Evolutionary conservation across 2,113 vertebrate species (phyloP), one percentile per base, ranked within the genome.

Genomic region (Heptranchias perlo): DNA sequence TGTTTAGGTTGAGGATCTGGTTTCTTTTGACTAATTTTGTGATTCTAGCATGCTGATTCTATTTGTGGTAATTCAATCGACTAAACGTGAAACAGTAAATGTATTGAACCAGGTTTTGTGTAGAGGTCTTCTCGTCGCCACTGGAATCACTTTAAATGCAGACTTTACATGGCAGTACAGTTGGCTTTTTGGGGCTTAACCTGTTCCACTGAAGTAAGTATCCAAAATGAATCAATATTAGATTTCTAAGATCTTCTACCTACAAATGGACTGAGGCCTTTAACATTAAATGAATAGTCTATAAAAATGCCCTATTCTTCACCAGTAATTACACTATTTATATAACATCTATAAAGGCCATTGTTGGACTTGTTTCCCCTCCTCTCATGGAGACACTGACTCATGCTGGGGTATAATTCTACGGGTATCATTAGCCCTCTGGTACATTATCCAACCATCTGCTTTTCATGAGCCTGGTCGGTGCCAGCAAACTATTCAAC

Each of bases 1-100:
- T 67, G 64, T 95, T 52, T 49, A 31, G 25, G 94, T 67, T 67
- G 94, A 49, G 47, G 94, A 95, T 69, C 14, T 73, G 44, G 39
- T 95, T 73, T 69, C 89, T 52, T 95, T 95, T 73, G 92, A 95
- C 64, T 35, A 95, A 95, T 95, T 95, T 95, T 95, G 44, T 52
- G 44, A 14, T 73, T 49, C 23, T 47, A 44, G 31, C 65, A 69
- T 95, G 65, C 94, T 67, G 65, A 52, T 95, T 69, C 94, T 69
- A 95, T 73, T 95, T 95, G 94, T 49, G 65, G 64, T 73, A 11
- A 69, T 95, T 95, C 44, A 95, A 69, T 69, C 44, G 65, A 69
- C 64, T 95, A 25, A 69, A 95, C 11, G 25, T 69, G 89, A 67
- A 95, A 47, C 44, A 95, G 64, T 69, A 47, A 69, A 95, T 47